A percentile compares a stretch with the other conserved stretches of the same genome.
Conservation (phyloP, 2,113 vertebrate species). For the Oreochromis tanganicae region DNA sequence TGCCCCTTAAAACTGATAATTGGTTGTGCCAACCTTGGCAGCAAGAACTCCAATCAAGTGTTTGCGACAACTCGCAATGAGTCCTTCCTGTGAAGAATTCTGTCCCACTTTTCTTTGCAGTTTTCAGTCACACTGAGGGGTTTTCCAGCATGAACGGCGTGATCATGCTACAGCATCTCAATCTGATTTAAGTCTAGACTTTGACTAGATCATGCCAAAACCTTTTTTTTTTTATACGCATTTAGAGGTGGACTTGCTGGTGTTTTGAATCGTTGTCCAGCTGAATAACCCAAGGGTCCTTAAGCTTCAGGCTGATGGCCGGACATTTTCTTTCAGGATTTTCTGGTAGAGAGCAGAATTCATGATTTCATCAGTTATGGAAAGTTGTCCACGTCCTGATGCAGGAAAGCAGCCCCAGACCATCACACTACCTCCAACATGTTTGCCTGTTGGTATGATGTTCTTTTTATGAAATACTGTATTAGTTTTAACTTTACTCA, state of each 20-base stretch:
- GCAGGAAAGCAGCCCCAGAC: neutral
- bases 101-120: neutral
- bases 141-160: neutral
- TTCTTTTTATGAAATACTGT: neutral
- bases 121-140: neutral
- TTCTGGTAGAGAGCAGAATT: neutral
- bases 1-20: neutral
- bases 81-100: neutral
- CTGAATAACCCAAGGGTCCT: neutral
- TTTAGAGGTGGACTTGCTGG: neutral
- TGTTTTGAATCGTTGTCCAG: neutral
- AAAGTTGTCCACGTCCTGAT: neutral
- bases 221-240: rapidly evolving
- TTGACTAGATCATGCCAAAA: neutral
- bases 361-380: neutral
- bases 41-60: neutral
- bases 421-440: neutral
- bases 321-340: neutral
- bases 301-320: neutral
- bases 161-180: neutral
- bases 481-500: neutral
- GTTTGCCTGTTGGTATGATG: neutral
- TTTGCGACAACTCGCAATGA: neutral
- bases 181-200: neutral
- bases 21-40: neutral